Percentiles rank a stretch among this genome's conserved stretches.
Conservation (phyloP, 2,797 vertebrate species). For the Cirrhinus molitorella region DNA sequence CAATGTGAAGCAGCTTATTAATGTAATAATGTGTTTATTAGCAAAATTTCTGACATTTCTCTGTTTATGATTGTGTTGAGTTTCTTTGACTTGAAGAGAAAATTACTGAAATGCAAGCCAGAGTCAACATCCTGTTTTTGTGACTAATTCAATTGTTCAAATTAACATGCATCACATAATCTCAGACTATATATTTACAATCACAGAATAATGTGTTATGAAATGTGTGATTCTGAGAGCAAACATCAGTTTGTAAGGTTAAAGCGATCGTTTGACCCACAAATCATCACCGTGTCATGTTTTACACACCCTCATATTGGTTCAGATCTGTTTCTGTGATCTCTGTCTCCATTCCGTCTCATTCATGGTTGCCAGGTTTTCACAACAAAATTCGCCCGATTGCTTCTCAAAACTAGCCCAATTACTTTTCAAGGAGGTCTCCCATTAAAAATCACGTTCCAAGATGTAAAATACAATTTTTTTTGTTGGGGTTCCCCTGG, state of each 20-base stretch:
- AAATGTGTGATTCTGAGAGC: too few species aligned
- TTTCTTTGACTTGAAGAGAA: too few species aligned
- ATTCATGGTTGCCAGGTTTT: too few species aligned
- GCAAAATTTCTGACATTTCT: background rate
- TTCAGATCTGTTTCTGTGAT: background rate
- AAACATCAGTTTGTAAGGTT: background rate
- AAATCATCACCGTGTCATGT: background rate
- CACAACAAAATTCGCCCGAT: too few species aligned
- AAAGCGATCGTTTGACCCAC: background rate
- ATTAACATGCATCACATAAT: background rate
- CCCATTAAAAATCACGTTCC: too few species aligned
- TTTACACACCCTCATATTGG: background rate
- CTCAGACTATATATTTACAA: background rate
- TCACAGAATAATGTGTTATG: background rate
- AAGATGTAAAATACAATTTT: too few species aligned
- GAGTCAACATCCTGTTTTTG: background rate
- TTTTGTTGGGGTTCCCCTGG: too few species aligned
- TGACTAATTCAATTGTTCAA: background rate
- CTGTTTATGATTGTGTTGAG: background rate
- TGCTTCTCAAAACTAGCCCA: too few species aligned
- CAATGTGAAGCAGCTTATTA: background rate
- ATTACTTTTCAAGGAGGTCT: too few species aligned
- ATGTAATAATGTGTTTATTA: background rate
- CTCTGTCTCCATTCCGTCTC: background rate
- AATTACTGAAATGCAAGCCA: too few species aligned